Evolutionary conservation across 1,140 invertebrate genomes (phyloP), one percentile per base, ranked within the genome.

Genomic region (Neelides sp.): DNA sequence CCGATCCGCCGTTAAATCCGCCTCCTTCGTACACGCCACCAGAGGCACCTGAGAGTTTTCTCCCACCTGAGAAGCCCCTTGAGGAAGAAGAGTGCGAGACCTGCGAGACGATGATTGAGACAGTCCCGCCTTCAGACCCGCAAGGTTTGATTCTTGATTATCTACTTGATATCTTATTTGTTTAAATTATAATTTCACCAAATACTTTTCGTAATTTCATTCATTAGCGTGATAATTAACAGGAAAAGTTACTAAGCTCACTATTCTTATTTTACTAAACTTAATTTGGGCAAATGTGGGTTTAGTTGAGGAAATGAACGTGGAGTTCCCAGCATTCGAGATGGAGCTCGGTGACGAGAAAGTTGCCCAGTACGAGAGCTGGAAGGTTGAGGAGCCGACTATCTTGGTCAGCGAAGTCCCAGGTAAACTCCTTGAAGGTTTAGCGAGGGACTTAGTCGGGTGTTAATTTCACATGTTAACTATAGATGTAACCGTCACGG

Each of bases 11-110:
- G 7, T 57, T 61, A 13, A 37, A 79, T 3, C 84, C 85, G 3
- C 83, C 84, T n/a, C n/a, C n/a, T 41, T 76, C 81, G 7, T 85
- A 83, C 65, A 83, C 83, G 0, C 85, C 85, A 3, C 87, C 87
- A 0, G 80, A 82, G 47, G 75, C 84, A 22, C 83, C 85, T 17
- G 35, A n/a, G 1, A 68, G 74, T 64, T 62, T 78, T 24, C 61
- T 79, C 41, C 68, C 75, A 54, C 73, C 73, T 47, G 63, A 69
- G 44, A 63, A 69, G 45, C 72, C 75, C 1, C 73, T 77, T 34
- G n/a, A n/a, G n/a, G n/a, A n/a, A n/a, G n/a, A n/a, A n/a, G n/a
- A n/a, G n/a, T n/a, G n/a, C n/a, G n/a, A n/a, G n/a, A n/a, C n/a
- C n/a, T n/a, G n/a, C n/a, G n/a, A n/a, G n/a, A n/a, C n/a, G n/a